These are phyloP conservation scores for Lagodon rhomboides DNA, from an alignment of 2,797 vertebrate species.

Conservation along the genomic window DNA sequence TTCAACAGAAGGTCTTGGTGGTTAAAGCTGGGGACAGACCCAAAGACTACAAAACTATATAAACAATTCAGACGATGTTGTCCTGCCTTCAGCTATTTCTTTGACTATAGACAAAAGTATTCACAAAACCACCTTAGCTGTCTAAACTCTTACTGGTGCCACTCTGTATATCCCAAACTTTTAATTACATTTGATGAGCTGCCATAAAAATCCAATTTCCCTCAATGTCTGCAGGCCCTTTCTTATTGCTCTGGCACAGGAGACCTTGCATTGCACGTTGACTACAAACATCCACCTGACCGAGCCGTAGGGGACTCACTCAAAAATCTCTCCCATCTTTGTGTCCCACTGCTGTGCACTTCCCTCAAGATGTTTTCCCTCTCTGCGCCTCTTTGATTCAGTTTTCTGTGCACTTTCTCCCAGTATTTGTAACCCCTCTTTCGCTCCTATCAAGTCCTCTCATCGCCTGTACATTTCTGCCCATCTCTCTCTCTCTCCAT, in stretches of 20 bases:
- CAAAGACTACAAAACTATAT: background rate
- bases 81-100: background rate
- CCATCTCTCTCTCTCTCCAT: background rate
- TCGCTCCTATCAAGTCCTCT: slow-evolving; percentile 10
- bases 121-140: slow-evolving; percentile 43
- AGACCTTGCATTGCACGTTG: slow-evolving; percentile 38
- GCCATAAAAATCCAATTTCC: slow-evolving; percentile 78
- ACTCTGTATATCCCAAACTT: slow-evolving; percentile 62
- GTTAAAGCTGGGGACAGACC: too few species aligned
- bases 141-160: slow-evolving; percentile 49
- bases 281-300: slow-evolving; percentile 35
- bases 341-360: background rate
- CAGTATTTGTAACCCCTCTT: background rate
- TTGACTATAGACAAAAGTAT: slow-evolving; percentile 18
- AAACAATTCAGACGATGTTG: background rate
- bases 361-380: background rate
- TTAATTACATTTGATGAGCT: slow-evolving; percentile 81
- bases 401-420: background rate
- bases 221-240: slow-evolving; percentile 60
- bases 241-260: slow-evolving; percentile 61
- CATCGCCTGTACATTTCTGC: slow-evolving; percentile 12
- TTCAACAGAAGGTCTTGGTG: background rate
- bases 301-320: slow-evolving; percentile 1
- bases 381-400: slow-evolving; percentile 13
- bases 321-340: slow-evolving; percentile 23